Conservation (phyloP, 2,888 invertebrate species). For the Automeris io region DNA sequence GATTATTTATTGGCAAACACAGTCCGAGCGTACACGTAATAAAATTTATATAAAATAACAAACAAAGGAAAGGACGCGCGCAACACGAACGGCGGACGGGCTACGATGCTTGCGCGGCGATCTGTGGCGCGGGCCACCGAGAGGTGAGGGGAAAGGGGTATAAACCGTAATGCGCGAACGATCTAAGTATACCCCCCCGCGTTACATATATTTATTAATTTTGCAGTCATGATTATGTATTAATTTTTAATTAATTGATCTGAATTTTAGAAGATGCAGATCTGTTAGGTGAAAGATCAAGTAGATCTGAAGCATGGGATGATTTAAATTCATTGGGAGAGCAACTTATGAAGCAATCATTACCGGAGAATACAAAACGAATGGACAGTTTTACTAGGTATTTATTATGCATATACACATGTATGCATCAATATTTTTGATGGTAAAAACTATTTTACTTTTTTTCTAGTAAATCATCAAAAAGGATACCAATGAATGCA, state of each 20-base stretch:
- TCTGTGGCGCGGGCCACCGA: no score
- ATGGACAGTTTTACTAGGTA: slow-evolving; percentile 58
- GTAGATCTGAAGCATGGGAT: slow-evolving; percentile 77
- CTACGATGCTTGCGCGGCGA: no score
- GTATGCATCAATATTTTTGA: not conserved
- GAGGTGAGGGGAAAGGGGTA: no score
- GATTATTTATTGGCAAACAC: no score
- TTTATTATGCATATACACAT: not conserved
- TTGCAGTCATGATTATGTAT: not conserved
- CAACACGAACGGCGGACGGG: no score
- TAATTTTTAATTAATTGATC: slow-evolving; percentile 5
- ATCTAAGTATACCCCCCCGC: no score
- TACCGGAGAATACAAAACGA: slow-evolving; percentile 68
- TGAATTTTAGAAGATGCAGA: slow-evolving; percentile 49
- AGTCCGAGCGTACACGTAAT: no score
- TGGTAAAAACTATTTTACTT: slow-evolving; percentile 13
- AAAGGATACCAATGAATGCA: slow-evolving; percentile 81
- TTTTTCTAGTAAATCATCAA: slow-evolving; percentile 62
- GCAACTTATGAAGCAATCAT: slow-evolving; percentile 83
- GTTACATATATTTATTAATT: no score
- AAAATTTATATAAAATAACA: no score
- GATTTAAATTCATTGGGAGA: slow-evolving; percentile 90
- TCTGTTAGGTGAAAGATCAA: slow-evolving; percentile 39
- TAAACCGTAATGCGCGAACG: no score
- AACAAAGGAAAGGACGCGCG: no score